phyloP scores from a whole-genome alignment of 2,888 invertebrate species.

The Sepiola atlantica region DNA sequence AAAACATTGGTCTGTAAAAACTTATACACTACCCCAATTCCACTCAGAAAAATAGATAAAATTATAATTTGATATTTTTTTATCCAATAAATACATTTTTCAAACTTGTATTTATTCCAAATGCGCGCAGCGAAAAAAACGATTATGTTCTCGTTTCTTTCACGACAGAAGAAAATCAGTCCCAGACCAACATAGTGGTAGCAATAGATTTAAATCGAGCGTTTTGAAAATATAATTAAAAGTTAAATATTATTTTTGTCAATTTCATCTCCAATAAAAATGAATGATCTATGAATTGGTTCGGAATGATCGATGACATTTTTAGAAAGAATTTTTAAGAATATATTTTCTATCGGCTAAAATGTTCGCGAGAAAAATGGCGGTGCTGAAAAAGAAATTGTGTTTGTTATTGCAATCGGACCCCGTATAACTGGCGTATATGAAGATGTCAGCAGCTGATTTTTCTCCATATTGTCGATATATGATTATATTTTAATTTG shows the following conservation, averaged over 20 bases:
- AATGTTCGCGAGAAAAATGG: neutral
- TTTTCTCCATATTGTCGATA: neutral
- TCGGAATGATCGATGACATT: neutral
- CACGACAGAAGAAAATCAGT: neutral
- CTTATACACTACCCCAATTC: too few relatives aligned
- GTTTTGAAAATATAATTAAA: neutral
- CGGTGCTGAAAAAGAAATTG: constrained; percentile 32
- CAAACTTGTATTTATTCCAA: too few relatives aligned
- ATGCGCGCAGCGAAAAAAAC: too few relatives aligned
- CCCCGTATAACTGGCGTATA: neutral
- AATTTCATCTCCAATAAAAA: neutral
- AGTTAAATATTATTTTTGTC: neutral
- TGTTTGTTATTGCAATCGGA: neutral
- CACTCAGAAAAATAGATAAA: too few relatives aligned
- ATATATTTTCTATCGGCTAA: neutral
- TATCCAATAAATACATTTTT: too few relatives aligned
- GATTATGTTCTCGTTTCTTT: too few relatives aligned
- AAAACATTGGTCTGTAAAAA: too few relatives aligned
- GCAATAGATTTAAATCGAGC: neutral
- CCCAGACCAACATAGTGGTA: neutral
- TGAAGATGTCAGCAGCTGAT: neutral
- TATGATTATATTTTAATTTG: neutral
- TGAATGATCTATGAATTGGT: neutral
- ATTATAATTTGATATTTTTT: too few relatives aligned
- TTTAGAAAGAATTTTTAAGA: neutral